These are phyloP conservation scores for Brachyhypopomus gauderio DNA, from an alignment of 2,113 vertebrate genomes.

Conservation along the genomic window DNA sequence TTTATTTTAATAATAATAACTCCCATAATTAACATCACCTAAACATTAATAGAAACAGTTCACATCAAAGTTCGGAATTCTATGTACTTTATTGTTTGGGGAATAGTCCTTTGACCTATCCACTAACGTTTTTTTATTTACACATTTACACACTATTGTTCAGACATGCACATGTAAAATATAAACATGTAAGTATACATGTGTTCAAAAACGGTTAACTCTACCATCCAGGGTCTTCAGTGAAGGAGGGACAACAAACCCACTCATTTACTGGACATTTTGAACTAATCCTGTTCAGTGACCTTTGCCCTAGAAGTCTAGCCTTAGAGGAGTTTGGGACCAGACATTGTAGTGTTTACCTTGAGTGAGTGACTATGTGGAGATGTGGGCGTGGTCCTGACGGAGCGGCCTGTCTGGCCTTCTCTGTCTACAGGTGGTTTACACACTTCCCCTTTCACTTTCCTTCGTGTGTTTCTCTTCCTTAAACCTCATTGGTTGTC, in stretches of 20 bases:
- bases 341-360: slow-evolving; percentile 37
- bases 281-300: neutral
- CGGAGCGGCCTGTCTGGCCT: neutral
- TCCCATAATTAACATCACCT: neutral
- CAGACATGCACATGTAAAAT: neutral
- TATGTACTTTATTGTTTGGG: neutral
- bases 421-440: slow-evolving; percentile 33
- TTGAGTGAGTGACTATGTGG: neutral
- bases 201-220: neutral
- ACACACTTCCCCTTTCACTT: slow-evolving; percentile 10
- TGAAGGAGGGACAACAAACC: neutral
- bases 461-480: neutral
- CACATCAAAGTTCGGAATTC: neutral
- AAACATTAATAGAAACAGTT: neutral
- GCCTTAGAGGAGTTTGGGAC: slow-evolving; percentile 39
- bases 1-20: slow-evolving; percentile 22
- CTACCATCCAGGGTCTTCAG: neutral
- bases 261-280: neutral
- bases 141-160: neutral
- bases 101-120: neutral
- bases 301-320: neutral
- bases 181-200: neutral
- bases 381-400: neutral
- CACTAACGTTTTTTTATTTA: neutral
- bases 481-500: neutral